These are phyloP conservation scores for Vireo griseus DNA, from an alignment of 2,797 vertebrate species.

Conservation along the genomic window DNA sequence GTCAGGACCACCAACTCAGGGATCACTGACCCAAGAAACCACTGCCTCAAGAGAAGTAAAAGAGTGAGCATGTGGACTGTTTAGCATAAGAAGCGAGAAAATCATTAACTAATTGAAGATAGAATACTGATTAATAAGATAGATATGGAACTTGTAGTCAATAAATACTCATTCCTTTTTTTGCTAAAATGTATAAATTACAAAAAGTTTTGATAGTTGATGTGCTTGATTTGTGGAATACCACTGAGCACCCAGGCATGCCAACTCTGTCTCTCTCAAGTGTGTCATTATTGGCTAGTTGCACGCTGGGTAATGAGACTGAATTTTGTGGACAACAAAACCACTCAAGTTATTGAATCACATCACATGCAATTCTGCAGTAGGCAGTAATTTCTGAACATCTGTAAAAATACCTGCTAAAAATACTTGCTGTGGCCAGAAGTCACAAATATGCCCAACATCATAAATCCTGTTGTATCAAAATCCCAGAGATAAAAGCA, in stretches of 20 bases:
- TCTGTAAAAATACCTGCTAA: background rate
- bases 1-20: fast-evolving
- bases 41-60: fast-evolving
- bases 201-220: background rate
- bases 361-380: background rate
- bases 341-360: background rate
- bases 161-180: background rate
- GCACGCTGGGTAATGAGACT: background rate
- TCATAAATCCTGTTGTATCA: background rate
- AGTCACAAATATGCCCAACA: background rate
- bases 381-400: background rate
- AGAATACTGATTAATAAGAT: background rate
- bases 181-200: background rate
- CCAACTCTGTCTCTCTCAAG: background rate
- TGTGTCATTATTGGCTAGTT: background rate
- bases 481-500: background rate
- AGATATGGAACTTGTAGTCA: background rate
- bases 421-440: background rate
- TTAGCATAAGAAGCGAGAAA: background rate
- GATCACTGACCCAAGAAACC: background rate
- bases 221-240: background rate
- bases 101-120: fast-evolving
- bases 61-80: background rate
- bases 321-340: background rate
- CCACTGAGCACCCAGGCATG: background rate